Conservation (phyloP, 2,113 vertebrate genomes). For the Neotoma lepida region DNA sequence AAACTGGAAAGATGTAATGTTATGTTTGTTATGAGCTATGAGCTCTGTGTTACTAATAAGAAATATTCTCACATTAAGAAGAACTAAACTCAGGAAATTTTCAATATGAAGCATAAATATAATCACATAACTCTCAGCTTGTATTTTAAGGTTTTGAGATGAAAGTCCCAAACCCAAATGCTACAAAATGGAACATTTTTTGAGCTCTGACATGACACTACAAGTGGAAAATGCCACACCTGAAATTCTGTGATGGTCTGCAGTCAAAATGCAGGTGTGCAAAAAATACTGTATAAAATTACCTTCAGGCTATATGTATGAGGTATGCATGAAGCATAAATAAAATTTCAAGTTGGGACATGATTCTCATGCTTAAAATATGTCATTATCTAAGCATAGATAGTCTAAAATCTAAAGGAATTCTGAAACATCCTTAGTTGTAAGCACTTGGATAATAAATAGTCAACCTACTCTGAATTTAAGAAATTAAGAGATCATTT, state of each 20-base stretch:
- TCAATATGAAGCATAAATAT: neutral
- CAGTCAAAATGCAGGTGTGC: neutral
- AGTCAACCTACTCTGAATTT: neutral
- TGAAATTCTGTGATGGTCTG: neutral
- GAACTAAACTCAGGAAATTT: slow-evolving; percentile 37
- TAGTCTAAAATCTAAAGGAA: neutral
- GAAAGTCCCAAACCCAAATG: neutral
- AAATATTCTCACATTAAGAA: slow-evolving; percentile 40
- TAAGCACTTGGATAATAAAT: neutral
- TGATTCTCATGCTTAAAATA: neutral
- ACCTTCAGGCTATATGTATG: neutral
- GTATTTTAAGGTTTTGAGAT: neutral
- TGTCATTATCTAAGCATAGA: neutral
- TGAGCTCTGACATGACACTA: neutral
- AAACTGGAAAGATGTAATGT: slow-evolving; percentile 33
- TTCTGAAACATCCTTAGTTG: neutral
- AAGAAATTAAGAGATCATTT: neutral
- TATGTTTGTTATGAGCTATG: slow-evolving; percentile 19
- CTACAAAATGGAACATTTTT: neutral
- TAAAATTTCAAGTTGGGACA: neutral
- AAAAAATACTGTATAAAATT: neutral
- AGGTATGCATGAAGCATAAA: neutral
- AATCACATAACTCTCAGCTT: neutral
- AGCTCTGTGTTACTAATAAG: slow-evolving; percentile 2
- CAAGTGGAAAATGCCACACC: neutral